Base-by-base conservation (phyloP, 2,797 vertebrate genomes). In the Enteromius paludinosus region DNA sequence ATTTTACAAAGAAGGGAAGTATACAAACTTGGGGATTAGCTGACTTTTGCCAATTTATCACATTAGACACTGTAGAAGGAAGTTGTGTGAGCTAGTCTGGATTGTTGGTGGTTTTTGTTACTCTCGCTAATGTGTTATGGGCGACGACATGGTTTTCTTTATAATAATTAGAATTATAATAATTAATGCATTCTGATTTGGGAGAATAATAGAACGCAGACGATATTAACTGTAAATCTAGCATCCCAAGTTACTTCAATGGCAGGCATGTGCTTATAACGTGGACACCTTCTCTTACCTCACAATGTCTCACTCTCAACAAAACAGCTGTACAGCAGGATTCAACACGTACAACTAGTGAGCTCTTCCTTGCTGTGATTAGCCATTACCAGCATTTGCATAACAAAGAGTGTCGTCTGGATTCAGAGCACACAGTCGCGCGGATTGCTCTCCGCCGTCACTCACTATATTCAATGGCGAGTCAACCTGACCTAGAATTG, bases 401-500 rank as follows among this genome's bases (percentile, higher is more conserved):
- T 41, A 15, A 45, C 12, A 56, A 62, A 56, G 66, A 79, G 70
- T 52, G 41, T 23, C 72, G n/a, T 54, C 4, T 38, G 45, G 12
- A 38, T 14, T 28, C 15, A 17, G 41, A 25, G 41, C 41, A 56
- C 15, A 79, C 15, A 79, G 45, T 10, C 59, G 25, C 47, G 23
- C 4, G 43, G 10, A 43, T 9, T 38, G 64, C 81, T 28, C 38
- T 41, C 28, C 47, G 15, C 15, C 62, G 35, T 41, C 77, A 59
- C 49, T 86, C 86, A 89, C 88, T 90, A 86, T 87, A 85, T 89
- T 92, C 92, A 92, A 90, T 92, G 91, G 92, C 93, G 91, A 92
- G 92, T 91, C 93, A 93, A 95, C 92, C 92, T 95, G 94, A 95
- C 94, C 94, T 94, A 94, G 94, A 94, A 95, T 92, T 91, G 92